Evolutionary conservation across 2,797 vertebrate genomes (phyloP).

Genomic region (Melanogrammus aeglefinus): DNA sequence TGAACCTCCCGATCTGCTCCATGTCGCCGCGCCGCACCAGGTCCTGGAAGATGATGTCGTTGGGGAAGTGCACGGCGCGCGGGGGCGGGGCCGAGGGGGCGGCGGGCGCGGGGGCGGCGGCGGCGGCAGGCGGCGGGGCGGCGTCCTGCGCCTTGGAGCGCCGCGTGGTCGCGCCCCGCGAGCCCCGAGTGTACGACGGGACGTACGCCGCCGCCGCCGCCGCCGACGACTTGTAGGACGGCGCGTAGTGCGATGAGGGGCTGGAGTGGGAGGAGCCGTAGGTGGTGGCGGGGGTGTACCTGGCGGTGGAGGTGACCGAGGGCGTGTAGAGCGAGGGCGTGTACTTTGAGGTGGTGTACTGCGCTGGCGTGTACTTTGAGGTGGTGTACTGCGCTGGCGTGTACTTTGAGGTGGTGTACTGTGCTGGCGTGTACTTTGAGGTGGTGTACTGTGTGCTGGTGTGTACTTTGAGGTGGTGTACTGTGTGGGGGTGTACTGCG

Average conservation of each 20-base stretch:
- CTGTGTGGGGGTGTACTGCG: conserved; percentile 62
- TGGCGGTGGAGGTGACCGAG: conserved; percentile 54
- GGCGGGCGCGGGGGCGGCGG: conserved; percentile 34
- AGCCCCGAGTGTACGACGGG: conserved; percentile 61
- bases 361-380: conserved; percentile 55
- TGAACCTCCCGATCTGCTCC: conserved; percentile 93
- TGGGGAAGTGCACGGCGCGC: conserved; percentile 86
- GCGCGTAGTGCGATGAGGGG: conserved; percentile 48
- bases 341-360: conserved; percentile 30
- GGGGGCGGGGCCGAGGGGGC: conserved; percentile 46
- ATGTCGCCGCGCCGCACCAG: conserved; percentile 87
- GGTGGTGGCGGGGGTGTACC: conserved; percentile 50
- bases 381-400: conserved; percentile 35
- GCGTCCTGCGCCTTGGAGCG: conserved; percentile 39
- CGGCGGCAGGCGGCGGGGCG: conserved; percentile 13
- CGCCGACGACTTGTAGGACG: conserved; percentile 50
- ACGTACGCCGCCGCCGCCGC: conserved; percentile 32
- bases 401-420: conserved; percentile 58
- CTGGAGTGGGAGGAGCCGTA: conserved; percentile 12
- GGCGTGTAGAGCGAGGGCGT: conserved; percentile 39
- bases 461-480: conserved; percentile 63
- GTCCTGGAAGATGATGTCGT: conserved; percentile 92
- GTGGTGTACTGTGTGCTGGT: conserved; percentile 52
- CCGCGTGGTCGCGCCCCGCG: conserved; percentile 49
- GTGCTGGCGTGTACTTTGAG: conserved; percentile 56